These are phyloP conservation scores for Aphidius ervi DNA, from an alignment of 1,140 invertebrate genomes.

Conservation along the genomic window DNA sequence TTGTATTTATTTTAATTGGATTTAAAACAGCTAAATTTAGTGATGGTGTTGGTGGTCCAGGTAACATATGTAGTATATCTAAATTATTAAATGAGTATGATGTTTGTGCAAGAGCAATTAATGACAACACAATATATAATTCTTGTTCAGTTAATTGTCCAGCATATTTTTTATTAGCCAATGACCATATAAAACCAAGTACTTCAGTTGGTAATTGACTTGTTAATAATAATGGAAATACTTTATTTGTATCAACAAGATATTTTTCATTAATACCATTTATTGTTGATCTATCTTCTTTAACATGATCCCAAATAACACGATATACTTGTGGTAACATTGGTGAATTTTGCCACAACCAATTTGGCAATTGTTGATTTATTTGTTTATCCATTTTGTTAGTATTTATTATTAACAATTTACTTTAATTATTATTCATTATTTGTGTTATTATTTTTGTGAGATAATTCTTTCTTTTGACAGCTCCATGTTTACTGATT, in stretches of 20 bases:
- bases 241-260: conserved; percentile 58
- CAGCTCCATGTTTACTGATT: no score
- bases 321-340: conserved; percentile 52
- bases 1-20: conserved; percentile 13
- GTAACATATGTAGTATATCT: conserved; percentile 53
- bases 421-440: no score
- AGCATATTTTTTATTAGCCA: conserved; percentile 59
- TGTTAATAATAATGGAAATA: conserved; percentile 60
- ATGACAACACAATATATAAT: conserved; percentile 58
- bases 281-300: conserved; percentile 36
- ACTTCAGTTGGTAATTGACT: conserved; percentile 59
- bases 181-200: conserved; percentile 62
- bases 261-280: conserved; percentile 36
- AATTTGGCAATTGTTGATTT: conserved; percentile 46
- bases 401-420: no score
- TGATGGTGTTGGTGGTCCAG: conserved; percentile 55
- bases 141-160: conserved; percentile 61
- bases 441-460: no score
- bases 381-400: conserved; percentile 27
- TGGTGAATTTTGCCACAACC: conserved; percentile 52
- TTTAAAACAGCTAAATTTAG: conserved; percentile 44
- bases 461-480: no score
- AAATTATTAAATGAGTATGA: conserved; percentile 54
- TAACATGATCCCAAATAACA: conserved; percentile 51
- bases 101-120: conserved; percentile 62